phyloP scores from a whole-genome alignment of 2,888 invertebrate species.

The Melanargia galathea region DNA sequence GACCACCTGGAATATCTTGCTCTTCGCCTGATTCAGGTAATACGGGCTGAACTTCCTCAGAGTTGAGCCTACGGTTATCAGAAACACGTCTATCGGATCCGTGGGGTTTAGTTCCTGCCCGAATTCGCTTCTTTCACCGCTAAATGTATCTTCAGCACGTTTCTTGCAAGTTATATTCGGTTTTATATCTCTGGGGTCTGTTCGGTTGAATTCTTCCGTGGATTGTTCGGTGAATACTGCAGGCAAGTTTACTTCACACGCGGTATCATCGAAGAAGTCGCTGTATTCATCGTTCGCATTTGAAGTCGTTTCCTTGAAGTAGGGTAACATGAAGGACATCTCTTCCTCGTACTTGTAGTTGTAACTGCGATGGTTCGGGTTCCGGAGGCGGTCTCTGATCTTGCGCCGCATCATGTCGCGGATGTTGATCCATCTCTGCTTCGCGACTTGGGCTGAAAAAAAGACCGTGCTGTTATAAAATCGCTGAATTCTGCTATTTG shows the following conservation, averaged over 20 bases:
- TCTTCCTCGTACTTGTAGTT: conserved; percentile 72
- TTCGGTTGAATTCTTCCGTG: conserved; percentile 48
- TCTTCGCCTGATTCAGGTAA: conserved; percentile 72
- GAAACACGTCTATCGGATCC: conserved; percentile 68
- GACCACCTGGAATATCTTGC: conserved; percentile 73
- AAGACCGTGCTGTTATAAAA: too few species aligned
- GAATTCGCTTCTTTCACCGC: conserved; percentile 36
- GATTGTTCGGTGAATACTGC: conserved; percentile 52
- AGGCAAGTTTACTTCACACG: conserved; percentile 53
- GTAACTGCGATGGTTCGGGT: conserved; percentile 55
- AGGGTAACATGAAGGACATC: conserved; percentile 63
- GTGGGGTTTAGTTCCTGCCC: conserved; percentile 56
- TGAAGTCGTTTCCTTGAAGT: conserved; percentile 54
- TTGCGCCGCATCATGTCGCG: conserved; percentile 71
- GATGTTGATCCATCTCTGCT: conserved; percentile 67
- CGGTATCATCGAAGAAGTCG: conserved; percentile 53
- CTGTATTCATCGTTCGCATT: conserved; percentile 51
- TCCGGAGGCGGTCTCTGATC: conserved; percentile 57
- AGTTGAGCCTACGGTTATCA: conserved; percentile 67
- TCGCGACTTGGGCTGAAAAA: conserved; percentile 54
- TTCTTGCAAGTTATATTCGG: conserved; percentile 46
- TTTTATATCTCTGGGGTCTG: conserved; percentile 49
- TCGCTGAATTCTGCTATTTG: too few species aligned
- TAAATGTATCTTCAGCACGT: conserved; percentile 42
- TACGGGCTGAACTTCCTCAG: conserved; percentile 67